Evolutionary conservation across 2,797 vertebrate species (phyloP), one percentile per base, ranked within the genome.

Genomic region (Chloroceryle inda): DNA sequence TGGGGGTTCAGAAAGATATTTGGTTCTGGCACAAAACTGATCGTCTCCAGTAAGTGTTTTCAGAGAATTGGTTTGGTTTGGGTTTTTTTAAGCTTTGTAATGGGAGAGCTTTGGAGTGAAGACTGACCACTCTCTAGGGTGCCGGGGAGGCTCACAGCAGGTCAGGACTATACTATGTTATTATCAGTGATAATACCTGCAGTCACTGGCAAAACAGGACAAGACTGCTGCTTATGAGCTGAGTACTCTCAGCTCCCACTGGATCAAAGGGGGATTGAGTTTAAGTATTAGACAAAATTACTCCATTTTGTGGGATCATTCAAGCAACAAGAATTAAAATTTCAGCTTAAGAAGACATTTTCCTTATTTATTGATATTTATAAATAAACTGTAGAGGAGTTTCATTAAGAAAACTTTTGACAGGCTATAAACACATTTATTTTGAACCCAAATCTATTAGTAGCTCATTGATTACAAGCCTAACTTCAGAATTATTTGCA

Each of bases 31-130:
- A 9, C 67, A 31, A 92, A 93, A 83, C 38, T 95, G 40, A 13
- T 80, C 8, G 1, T 97, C 23, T 93, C 81, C 24, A 55, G 69
- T 86, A 91, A 94, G 38, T 64, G 33, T 56, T 83, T 78, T 42
- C n/a, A 77, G 49, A 59, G 40, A 53, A 24, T 42, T 56, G 2
- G 10, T 10, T 50, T 16, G 37, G 37, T 37, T 37, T 37, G 49
- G 24, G 7, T 26, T 9, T 71, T 88, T 33, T 52, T 11, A 35
- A 49, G 21, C 69, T 94, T 87, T 55, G 10, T 67, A 35, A 38
- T 35, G 33, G 40, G 45, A 86, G 88, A 45, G 33, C 44, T 94
- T n/a, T 76, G 42, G 26, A 67, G 45, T 56, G 40, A 76, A 85
- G 40, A 15, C 12, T 63, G 27, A 15, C 10, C 13, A 29, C 17